Conservation (phyloP, 1,140 invertebrate species). For the Papilio dardanus region DNA sequence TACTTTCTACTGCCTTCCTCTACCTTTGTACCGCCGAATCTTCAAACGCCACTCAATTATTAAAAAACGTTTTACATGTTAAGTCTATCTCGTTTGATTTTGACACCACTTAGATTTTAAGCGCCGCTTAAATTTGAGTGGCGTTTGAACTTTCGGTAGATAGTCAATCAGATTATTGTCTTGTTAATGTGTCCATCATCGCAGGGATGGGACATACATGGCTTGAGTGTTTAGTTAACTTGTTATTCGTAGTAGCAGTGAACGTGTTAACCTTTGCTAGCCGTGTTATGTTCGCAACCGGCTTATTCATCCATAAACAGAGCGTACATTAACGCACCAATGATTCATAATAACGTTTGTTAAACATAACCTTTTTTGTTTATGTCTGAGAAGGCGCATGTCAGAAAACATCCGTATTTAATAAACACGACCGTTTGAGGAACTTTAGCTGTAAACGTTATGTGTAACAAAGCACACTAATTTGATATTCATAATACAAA, state of each 20-base stretch:
- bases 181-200: neutral
- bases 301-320: conserved; percentile 18
- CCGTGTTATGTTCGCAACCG: neutral
- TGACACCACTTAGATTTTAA: no score
- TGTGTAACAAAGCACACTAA: neutral
- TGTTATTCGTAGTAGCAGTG: neutral
- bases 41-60: no score
- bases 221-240: no score
- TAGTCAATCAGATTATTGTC: neutral
- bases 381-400: neutral
- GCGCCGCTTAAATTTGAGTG: no score
- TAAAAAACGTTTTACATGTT: no score
- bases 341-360: conserved; percentile 9
- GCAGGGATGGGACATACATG: no score
- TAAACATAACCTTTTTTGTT: conserved; percentile 18
- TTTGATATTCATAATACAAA: neutral
- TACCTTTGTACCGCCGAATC: no score
- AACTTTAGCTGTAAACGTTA: neutral
- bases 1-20: no score
- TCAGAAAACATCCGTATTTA: conserved; percentile 25
- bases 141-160: no score
- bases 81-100: no score
- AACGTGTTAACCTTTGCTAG: conserved; percentile 11
- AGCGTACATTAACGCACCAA: conserved; percentile 13
- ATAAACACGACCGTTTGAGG: neutral